phyloP scores from a whole-genome alignment of 2,888 invertebrate species.

The Eretmocerus hayati region DNA sequence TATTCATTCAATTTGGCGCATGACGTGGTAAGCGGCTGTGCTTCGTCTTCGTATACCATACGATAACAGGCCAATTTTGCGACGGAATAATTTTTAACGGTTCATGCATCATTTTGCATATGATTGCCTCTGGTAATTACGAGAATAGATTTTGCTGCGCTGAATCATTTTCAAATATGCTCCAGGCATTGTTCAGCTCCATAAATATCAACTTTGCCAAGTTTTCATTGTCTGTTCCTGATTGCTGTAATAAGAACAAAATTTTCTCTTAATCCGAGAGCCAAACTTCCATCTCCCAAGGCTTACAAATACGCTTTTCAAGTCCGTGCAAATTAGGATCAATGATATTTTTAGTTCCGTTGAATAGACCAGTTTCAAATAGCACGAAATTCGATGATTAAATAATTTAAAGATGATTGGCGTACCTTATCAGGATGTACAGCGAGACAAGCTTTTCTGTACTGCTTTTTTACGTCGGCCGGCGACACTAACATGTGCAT shows the following conservation, averaged over 20 bases:
- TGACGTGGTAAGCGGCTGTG: no score
- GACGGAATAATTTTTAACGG: no score
- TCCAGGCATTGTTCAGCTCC: constrained; percentile 98
- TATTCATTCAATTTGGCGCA: no score
- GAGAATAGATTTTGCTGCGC: constrained; percentile 70
- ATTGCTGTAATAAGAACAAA: constrained; percentile 62
- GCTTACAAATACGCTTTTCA: no score
- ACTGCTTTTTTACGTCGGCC: constrained; percentile 91
- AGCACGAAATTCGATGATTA: neutral
- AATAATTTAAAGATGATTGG: neutral
- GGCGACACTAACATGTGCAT: constrained; percentile 91
- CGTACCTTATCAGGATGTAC: constrained; percentile 97
- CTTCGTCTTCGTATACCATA: no score
- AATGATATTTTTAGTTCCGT: no score
- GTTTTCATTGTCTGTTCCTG: constrained; percentile 85
- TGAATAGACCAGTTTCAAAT: neutral
- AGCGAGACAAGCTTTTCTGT: constrained; percentile 90
- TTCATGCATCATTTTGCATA: no score
- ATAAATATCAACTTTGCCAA: constrained; percentile 96
- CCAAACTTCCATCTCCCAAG: no score
- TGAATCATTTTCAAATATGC: constrained; percentile 85
- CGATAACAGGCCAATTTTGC: no score
- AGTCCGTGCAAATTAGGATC: no score
- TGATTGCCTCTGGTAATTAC: constrained; percentile 39
- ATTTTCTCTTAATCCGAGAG: neutral